Evolutionary conservation across 2,113 vertebrate genomes (phyloP).

Genomic region (Hymenochirus boettgeri): DNA sequence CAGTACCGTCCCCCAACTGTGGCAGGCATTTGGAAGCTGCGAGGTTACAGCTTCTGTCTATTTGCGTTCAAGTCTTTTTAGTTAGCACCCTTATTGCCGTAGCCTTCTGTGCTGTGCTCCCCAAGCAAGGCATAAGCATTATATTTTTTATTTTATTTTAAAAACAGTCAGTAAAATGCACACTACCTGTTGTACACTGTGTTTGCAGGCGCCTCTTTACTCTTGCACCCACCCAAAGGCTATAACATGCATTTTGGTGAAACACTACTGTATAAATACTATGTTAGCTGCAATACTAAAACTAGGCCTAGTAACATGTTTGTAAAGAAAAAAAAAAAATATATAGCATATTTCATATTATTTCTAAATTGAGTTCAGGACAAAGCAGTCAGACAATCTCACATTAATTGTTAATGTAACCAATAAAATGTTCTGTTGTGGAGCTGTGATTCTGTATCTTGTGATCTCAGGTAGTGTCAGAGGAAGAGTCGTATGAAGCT

Average conservation of each 20-base stretch:
- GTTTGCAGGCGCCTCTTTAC: constrained; percentile 43
- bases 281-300: constrained; percentile 64
- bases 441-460: constrained; percentile 20
- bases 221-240: constrained; percentile 43
- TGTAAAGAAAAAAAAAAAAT: constrained; percentile 71
- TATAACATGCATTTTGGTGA: constrained; percentile 56
- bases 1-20: constrained; percentile 3
- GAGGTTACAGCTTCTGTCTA: constrained; percentile 3
- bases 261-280: constrained; percentile 65
- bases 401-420: constrained; percentile 40
- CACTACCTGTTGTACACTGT: constrained; percentile 45
- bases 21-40: constrained; percentile 14
- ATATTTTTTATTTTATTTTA: background rate
- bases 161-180: background rate
- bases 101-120: constrained; percentile 19
- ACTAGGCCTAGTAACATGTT: constrained; percentile 67
- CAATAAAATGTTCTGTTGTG: constrained; percentile 12
- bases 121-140: constrained; percentile 12
- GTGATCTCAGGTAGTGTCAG: constrained; percentile 64
- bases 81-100: constrained; percentile 28
- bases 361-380: constrained; percentile 59
- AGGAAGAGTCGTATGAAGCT: constrained; percentile 76
- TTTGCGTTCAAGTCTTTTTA: background rate
- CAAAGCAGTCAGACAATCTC: constrained; percentile 44
- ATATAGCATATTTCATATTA: too few relatives aligned